These are phyloP conservation scores for Anas platyrhynchos DNA, from an alignment of 2,113 vertebrate genomes.

Conservation along the genomic window DNA sequence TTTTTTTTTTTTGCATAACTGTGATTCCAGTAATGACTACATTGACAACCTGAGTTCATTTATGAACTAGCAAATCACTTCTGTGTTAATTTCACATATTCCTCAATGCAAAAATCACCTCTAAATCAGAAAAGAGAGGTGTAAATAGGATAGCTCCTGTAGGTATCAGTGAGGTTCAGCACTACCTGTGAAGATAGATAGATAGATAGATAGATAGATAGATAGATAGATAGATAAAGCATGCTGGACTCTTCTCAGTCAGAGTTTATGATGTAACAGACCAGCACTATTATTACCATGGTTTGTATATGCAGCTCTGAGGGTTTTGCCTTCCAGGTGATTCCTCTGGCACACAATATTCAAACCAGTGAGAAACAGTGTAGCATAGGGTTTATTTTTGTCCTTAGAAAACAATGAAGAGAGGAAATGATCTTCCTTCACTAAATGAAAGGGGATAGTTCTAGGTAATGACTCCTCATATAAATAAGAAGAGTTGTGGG, in stretches of 20 bases:
- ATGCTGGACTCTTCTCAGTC: neutral
- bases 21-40: constrained; percentile 16
- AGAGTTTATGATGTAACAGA: neutral
- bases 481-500: neutral
- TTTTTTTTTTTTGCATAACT: neutral
- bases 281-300: neutral
- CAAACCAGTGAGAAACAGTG: neutral
- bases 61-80: constrained; percentile 2
- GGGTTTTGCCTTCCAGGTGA: neutral
- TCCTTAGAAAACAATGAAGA: neutral
- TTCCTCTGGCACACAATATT: neutral
- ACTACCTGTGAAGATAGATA: neutral
- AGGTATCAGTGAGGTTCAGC: neutral
- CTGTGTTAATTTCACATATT: neutral
- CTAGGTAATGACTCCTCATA: neutral
- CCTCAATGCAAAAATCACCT: neutral
- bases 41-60: neutral
- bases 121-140: neutral
- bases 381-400: neutral
- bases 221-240: neutral
- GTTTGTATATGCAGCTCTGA: neutral
- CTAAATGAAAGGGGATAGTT: neutral
- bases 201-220: too few relatives aligned
- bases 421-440: neutral
- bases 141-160: neutral